These are phyloP conservation scores for Catostomus latipinnis DNA, from an alignment of 2,797 vertebrate species.

Conservation along the genomic window DNA sequence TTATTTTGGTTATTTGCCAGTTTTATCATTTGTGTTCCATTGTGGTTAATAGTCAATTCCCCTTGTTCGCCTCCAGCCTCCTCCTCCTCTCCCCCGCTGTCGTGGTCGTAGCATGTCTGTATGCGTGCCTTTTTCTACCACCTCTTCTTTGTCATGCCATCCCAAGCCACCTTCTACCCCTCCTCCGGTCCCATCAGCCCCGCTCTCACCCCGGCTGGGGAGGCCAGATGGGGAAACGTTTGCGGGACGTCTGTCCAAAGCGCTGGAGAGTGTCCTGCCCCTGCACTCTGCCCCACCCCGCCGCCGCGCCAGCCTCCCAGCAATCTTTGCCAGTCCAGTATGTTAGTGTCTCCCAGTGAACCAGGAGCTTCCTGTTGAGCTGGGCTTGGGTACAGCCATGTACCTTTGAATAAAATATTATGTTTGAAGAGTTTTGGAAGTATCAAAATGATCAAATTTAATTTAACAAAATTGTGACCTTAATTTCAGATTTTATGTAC, in stretches of 20 bases:
- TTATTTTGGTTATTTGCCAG: conserved; percentile 18
- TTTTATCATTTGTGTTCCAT: conserved; percentile 35
- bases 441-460: background rate
- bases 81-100: conserved; percentile 65
- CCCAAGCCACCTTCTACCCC: conserved; percentile 84
- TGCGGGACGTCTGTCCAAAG: conserved; percentile 94
- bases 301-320: conserved; percentile 95
- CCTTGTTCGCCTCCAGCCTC: conserved; percentile 68
- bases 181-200: conserved; percentile 80
- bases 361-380: conserved; percentile 48
- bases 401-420: conserved; percentile 15
- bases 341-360: conserved; percentile 76
- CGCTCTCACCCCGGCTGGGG: conserved; percentile 79
- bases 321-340: conserved; percentile 96
- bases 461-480: background rate
- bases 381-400: conserved; percentile 37
- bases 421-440: background rate
- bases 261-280: conserved; percentile 94
- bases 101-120: conserved; percentile 98
- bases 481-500: no score
- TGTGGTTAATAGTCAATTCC: conserved; percentile 48
- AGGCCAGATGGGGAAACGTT: conserved; percentile 89
- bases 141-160: conserved; percentile 75
- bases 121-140: conserved; percentile 90
- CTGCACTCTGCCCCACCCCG: conserved; percentile 87